Conservation (phyloP, 2,113 vertebrate species). For the Eurypyga helias region DNA sequence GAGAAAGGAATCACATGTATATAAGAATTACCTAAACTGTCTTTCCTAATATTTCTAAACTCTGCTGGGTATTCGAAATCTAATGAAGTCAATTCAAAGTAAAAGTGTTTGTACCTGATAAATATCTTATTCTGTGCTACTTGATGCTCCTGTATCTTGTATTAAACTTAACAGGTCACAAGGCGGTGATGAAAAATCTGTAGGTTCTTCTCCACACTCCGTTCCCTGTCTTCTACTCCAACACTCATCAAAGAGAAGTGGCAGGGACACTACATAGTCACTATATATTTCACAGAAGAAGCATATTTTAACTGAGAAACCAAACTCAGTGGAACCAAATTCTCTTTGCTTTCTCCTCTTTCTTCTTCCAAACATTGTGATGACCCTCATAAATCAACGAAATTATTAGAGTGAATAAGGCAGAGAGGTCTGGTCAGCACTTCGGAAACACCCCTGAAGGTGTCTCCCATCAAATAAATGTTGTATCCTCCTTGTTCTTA, state of each 20-base stretch:
- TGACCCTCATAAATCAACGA: neutral
- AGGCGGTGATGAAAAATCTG: neutral
- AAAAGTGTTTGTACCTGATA: neutral
- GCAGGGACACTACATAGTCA: neutral
- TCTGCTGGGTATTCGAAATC: neutral
- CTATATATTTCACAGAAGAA: neutral
- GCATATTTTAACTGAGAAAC: neutral
- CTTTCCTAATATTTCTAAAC: neutral
- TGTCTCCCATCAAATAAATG: neutral
- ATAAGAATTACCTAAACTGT: neutral
- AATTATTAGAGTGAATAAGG: neutral
- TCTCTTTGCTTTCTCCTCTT: neutral
- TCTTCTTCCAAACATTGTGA: neutral
- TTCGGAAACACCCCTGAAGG: neutral
- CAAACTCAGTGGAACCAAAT: neutral
- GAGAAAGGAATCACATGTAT: neutral
- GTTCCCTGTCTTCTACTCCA: neutral
- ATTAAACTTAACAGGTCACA: neutral
- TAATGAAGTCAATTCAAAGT: neutral
- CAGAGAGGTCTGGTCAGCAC: neutral
- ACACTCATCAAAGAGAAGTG: neutral
- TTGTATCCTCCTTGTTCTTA: neutral
- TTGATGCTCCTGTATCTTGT: neutral
- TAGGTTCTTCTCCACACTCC: neutral
- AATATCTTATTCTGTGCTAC: neutral